Evolutionary conservation across 2,113 vertebrate species (phyloP).

Genomic region (Rhadina sibilatrix): DNA sequence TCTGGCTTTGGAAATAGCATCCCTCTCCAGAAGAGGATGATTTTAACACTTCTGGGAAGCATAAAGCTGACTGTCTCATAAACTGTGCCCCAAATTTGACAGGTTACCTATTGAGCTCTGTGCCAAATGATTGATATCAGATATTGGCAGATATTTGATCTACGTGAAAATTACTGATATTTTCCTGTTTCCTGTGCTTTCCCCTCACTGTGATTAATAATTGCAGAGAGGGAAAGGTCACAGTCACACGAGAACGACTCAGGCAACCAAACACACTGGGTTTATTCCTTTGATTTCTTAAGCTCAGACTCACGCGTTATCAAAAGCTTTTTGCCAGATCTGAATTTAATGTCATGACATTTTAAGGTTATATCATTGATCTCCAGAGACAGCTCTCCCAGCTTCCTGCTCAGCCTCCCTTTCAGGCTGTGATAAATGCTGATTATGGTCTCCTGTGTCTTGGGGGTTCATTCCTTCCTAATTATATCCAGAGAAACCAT

Average conservation of each 20-base stretch:
- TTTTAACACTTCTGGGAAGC: not conserved
- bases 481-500: not conserved
- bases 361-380: not conserved
- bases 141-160: not conserved
- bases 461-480: not conserved
- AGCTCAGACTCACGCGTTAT: not conserved
- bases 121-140: not conserved
- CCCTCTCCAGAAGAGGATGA: not conserved
- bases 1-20: not conserved
- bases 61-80: not conserved
- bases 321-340: not conserved
- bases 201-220: not conserved
- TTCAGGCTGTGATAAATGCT: not conserved
- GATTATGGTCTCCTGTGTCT: not conserved
- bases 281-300: not conserved
- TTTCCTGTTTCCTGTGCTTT: not conserved
- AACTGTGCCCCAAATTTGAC: not conserved
- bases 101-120: not conserved
- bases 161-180: not conserved
- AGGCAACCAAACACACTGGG: not conserved
- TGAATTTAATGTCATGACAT: conserved; percentile 5
- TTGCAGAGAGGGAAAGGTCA: not conserved
- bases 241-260: not conserved
- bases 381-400: not conserved
- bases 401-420: not conserved